Percentiles rank a stretch among this genome's conserved stretches.
These are phyloP conservation scores for Caenorhabditis sp. DNA, from an alignment of 2,888 invertebrate genomes.

Conservation along the genomic window DNA sequence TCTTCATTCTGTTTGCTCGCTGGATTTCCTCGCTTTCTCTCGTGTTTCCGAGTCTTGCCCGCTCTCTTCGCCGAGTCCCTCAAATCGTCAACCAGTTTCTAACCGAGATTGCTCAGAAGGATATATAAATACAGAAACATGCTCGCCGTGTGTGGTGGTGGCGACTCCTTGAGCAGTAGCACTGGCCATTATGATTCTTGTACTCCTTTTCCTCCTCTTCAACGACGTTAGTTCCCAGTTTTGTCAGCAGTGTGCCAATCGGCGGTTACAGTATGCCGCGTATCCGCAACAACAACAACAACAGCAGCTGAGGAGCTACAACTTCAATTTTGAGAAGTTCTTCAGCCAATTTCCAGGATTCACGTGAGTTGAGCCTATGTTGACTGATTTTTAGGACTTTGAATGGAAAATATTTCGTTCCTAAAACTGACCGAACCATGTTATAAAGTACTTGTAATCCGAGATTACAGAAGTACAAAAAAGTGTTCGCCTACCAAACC, in stretches of 20 bases:
- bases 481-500: no score
- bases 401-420: no score
- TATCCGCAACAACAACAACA: not conserved
- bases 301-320: conserved; percentile 23
- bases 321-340: conserved; percentile 51
- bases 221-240: not conserved
- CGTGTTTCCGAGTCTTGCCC: not conserved
- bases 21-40: conserved; percentile 1
- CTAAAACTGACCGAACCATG: no score
- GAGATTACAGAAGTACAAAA: no score
- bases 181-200: conserved; percentile 7
- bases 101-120: not conserved
- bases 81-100: conserved; percentile 19
- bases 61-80: not conserved
- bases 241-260: conserved; percentile 28
- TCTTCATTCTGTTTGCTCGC: conserved; percentile 22
- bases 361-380: conserved; percentile 21
- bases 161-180: no score
- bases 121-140: conserved; percentile 40
- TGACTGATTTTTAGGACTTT: no score
- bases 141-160: conserved; percentile 2
- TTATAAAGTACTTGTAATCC: no score
- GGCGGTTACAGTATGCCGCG: not conserved
- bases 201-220: not conserved
- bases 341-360: conserved; percentile 34